Evolutionary conservation across 2,797 vertebrate genomes (phyloP).

Genomic region (Chiroxiphia lanceolata): DNA sequence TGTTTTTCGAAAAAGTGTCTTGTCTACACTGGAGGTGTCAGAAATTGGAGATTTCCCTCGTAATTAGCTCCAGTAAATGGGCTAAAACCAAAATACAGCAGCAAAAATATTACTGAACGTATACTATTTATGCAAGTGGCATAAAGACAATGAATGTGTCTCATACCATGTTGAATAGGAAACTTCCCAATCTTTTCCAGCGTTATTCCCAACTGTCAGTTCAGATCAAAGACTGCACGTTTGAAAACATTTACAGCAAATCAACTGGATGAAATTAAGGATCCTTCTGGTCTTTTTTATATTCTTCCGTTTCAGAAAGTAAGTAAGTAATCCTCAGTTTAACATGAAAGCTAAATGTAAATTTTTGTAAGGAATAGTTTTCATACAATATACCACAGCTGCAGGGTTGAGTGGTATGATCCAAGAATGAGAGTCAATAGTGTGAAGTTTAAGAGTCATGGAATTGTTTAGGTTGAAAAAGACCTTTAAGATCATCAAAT

Average conservation of each 20-base stretch:
- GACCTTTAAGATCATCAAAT: not conserved
- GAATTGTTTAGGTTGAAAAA: not conserved
- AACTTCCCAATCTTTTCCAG: constrained; percentile 68
- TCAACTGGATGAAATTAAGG: constrained; percentile 97
- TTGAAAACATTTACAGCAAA: constrained; percentile 97
- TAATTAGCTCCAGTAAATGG: too few species aligned
- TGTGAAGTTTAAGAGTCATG: not conserved
- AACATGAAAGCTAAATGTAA: not conserved
- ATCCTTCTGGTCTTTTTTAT: constrained; percentile 95
- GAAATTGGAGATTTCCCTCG: not conserved
- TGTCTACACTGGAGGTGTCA: rapidly evolving
- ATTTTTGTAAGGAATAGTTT: not conserved
- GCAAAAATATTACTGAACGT: not conserved
- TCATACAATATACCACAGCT: rapidly evolving
- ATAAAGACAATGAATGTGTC: not conserved
- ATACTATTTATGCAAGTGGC: rapidly evolving
- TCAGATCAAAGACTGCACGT: constrained; percentile 95
- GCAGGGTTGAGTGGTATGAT: not conserved
- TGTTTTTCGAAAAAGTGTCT: not conserved
- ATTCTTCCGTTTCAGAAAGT: constrained; percentile 99
- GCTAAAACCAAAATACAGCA: not conserved
- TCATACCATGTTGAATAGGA: not conserved
- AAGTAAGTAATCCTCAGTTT: not conserved
- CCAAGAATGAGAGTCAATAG: not conserved
- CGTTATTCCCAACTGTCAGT: constrained; percentile 96